These are phyloP conservation scores for Zoanthus gigantus DNA, from an alignment of 92 coral and sea anemone species.

Conservation along the genomic window DNA sequence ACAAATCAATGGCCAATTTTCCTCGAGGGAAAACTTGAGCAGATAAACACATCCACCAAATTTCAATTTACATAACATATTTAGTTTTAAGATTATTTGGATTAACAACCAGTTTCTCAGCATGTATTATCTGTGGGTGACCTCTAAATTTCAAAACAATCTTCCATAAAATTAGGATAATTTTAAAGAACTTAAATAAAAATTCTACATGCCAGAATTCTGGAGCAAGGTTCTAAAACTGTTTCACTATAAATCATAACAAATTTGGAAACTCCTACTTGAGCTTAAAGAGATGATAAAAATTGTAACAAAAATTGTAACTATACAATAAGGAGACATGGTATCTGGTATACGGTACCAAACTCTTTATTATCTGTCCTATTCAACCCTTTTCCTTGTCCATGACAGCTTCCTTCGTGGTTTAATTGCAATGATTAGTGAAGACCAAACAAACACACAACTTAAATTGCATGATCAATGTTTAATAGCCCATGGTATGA, in stretches of 20 bases:
- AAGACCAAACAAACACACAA: no score
- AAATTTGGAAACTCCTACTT: no score
- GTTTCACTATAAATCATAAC: background rate
- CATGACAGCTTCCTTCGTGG: background rate
- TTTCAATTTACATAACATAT: background rate
- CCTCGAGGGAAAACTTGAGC: background rate
- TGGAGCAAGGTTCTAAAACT: background rate
- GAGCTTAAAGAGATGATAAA: no score
- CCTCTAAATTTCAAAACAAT: constrained; percentile 6
- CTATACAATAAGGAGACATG: no score
- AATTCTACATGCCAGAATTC: background rate
- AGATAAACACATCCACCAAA: constrained; percentile 10
- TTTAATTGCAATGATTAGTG: no score
- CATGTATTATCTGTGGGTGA: background rate
- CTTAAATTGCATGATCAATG: no score
- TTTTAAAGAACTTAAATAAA: background rate
- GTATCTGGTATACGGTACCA: no score
- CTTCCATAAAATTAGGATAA: background rate
- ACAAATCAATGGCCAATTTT: background rate
- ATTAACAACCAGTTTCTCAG: constrained; percentile 8
- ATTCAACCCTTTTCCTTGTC: background rate
- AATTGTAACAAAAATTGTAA: no score
- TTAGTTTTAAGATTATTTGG: background rate
- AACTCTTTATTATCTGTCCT: no score
- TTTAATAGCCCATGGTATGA: no score